Base-by-base conservation (phyloP, 2,797 vertebrate genomes). In the Gambusia yucatana region DNA sequence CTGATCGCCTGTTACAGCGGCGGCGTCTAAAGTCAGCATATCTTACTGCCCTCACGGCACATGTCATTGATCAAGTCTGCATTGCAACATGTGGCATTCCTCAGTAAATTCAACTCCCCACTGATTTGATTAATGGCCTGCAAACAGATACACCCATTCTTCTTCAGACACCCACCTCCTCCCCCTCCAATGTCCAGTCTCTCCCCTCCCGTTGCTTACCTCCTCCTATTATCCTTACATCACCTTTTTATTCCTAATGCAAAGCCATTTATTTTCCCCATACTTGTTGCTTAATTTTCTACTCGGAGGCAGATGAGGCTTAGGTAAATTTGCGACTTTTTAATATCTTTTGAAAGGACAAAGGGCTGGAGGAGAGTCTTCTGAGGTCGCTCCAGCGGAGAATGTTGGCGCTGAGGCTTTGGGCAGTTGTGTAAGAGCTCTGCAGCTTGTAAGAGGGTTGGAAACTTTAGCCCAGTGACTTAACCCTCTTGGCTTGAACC, bases 391-490 rank as follows among this genome's bases (percentile, higher is more conserved):
- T 78, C 70, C 75, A 76, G 67, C 14, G 70, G 77, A 79, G 74
- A 57, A 87, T 77, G 67, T 79, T 85, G 75, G 81, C 43, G 2
- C 67, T 76, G 77, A 77, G 30, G 81, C 77, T 86, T 71, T 52
- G 78, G 79, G 77, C 81, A 76, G 55, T 89, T 90, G 91, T 92
- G 89, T 86, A 87, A 84, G 84, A 89, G 84, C 75, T 55, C 30
- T 63, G 81, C 80, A 74, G 77, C 80, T 83, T 86, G 84, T 86
- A 79, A 91, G 82, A 85, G 63, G 74, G 86, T 89, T 88, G 92
- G 94, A 92, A 94, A 94, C 92, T 89, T 90, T 92, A 93, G 91
- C 93, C 92, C 84, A 83, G 77, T 92, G 91, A 93, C 93, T 93
- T 89, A 91, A 93, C 90, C 88, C 87, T 88, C 75, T 83, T 93